These are phyloP conservation scores for Omphaloscelis lunosa DNA, from an alignment of 2,888 invertebrate species.

Conservation along the genomic window DNA sequence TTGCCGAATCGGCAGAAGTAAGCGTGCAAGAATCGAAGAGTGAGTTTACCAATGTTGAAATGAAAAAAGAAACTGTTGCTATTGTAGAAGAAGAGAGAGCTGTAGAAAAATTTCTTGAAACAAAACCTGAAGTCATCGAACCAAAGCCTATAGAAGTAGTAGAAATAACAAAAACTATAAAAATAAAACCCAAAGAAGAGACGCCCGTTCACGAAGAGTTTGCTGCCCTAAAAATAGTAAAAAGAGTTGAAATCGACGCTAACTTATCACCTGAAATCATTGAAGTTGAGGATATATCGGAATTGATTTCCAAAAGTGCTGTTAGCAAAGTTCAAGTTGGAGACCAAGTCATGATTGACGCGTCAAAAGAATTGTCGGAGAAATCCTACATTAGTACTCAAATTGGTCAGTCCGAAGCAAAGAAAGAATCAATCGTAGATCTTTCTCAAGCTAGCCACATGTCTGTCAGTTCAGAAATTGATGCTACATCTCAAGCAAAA, in stretches of 20 bases:
- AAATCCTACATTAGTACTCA: constrained; percentile 38
- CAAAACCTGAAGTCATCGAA: constrained; percentile 34
- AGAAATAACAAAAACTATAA: constrained; percentile 53
- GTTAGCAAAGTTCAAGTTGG: constrained; percentile 47
- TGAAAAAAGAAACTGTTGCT: constrained; percentile 41
- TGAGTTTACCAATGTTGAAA: constrained; percentile 46
- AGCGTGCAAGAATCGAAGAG: constrained; percentile 53
- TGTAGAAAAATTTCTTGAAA: constrained; percentile 28
- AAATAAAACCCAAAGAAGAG: constrained; percentile 52
- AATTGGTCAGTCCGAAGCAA: constrained; percentile 15
- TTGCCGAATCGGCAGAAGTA: constrained; percentile 52
- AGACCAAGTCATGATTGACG: constrained; percentile 44
- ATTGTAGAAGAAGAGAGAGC: constrained; percentile 37
- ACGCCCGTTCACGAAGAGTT: constrained; percentile 67
- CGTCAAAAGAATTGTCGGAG: constrained; percentile 27
- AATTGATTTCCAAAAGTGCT: constrained; percentile 42
- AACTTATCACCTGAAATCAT: constrained; percentile 61
- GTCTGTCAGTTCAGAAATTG: constrained; percentile 31
- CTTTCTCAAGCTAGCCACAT: constrained; percentile 24
- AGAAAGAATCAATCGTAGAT: constrained; percentile 33
- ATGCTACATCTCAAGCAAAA: constrained; percentile 9
- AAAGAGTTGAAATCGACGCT: constrained; percentile 64
- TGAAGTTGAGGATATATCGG: constrained; percentile 65
- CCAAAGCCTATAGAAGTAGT: constrained; percentile 54
- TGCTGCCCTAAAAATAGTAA: constrained; percentile 72